Conservation (phyloP, 2,888 invertebrate species). For the Zygaena filipendulae region DNA sequence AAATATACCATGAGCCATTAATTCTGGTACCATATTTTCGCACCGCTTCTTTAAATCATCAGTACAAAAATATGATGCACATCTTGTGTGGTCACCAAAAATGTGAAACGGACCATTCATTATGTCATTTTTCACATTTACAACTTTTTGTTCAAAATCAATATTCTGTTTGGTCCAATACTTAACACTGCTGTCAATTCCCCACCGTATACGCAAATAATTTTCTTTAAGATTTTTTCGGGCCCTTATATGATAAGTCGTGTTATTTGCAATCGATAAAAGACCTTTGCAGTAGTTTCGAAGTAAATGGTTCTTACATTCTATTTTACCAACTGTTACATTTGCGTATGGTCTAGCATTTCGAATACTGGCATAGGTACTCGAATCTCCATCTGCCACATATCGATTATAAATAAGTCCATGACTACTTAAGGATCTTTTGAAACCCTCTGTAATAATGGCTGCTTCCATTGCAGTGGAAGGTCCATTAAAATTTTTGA, state of each 20-base stretch:
- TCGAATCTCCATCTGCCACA: conserved; percentile 11
- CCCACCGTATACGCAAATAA: conserved; percentile 7
- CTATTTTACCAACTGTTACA: conserved; percentile 5
- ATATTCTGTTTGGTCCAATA: conserved; percentile 5
- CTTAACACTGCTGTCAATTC: conserved; percentile 7
- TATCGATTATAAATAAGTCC: conserved; percentile 9
- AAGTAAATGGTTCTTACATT: conserved; percentile 4
- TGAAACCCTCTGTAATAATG: conserved; percentile 10
- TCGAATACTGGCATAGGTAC: conserved; percentile 9
- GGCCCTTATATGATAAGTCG: conserved; percentile 1
- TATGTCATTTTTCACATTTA: conserved; percentile 1
- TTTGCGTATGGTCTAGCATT: conserved; percentile 8
- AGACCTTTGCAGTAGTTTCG: conserved; percentile 4
- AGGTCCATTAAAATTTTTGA: neutral
- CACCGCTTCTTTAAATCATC: neutral
- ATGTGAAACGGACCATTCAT: conserved; percentile 5
- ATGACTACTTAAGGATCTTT: conserved; percentile 6
- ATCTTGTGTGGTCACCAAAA: conserved; percentile 7
- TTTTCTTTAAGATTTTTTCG: conserved; percentile 6
- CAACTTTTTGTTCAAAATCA: conserved; percentile 1
- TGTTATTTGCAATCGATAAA: too few species aligned
- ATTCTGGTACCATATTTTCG: conserved; percentile 3
- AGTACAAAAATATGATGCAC: conserved; percentile 5
- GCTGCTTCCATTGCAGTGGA: conserved; percentile 7
- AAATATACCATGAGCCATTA: conserved; percentile 2